Percentiles rank a stretch among this genome's conserved stretches.
Evolutionary conservation across 2,113 vertebrate genomes (phyloP).

Genomic region (Otocyon megalotis): DNA sequence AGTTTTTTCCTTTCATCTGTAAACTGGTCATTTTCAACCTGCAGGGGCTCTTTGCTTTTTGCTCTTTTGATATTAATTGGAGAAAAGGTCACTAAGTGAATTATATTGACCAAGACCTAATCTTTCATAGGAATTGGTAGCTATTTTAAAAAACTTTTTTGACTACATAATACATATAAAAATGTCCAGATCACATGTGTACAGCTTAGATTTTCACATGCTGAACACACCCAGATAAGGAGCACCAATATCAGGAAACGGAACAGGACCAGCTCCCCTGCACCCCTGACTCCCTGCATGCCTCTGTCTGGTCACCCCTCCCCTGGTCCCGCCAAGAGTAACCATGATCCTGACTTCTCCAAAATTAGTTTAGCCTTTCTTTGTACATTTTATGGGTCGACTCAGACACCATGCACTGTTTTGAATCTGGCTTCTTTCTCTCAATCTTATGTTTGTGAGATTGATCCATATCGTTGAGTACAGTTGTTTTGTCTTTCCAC

Average conservation of each 20-base stretch:
- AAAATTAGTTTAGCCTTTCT: not conserved
- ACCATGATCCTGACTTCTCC: not conserved
- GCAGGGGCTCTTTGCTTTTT: not conserved
- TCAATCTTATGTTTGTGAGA: not conserved
- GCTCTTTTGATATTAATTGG: not conserved
- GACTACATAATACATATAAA: not conserved
- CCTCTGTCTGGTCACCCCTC: too few relatives aligned
- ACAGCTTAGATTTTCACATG: not conserved
- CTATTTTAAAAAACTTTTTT: not conserved
- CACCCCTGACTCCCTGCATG: fast-evolving
- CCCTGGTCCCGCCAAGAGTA: too few relatives aligned
- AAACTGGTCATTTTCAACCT: not conserved
- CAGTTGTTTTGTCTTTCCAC: not conserved
- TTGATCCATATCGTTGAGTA: fast-evolving
- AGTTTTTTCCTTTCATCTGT: not conserved
- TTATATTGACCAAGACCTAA: not conserved
- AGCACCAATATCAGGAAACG: fast-evolving
- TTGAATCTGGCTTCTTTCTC: not conserved
- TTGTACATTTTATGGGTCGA: fast-evolving
- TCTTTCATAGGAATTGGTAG: not conserved
- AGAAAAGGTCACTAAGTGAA: not conserved
- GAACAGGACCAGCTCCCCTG: not conserved
- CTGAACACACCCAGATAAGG: fast-evolving
- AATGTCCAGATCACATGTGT: not conserved
- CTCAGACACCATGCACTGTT: fast-evolving